Conservation (phyloP, 2,888 invertebrate species). For the Alsophila aescularia region DNA sequence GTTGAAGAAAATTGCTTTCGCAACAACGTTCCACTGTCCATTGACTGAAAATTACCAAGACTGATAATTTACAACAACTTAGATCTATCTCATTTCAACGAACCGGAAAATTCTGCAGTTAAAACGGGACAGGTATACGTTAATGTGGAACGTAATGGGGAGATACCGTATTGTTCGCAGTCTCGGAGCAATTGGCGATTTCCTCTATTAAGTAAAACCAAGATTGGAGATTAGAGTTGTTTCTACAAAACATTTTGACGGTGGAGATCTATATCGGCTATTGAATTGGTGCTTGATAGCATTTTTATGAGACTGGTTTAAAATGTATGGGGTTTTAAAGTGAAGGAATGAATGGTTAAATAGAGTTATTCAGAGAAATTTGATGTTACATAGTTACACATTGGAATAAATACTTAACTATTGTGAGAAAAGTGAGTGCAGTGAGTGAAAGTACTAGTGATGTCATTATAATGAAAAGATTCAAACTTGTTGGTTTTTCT, state of each 20-base stretch:
- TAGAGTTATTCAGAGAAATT: constrained; percentile 7
- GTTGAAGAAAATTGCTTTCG: constrained; percentile 29
- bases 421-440: too few relatives aligned
- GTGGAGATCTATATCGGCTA: constrained; percentile 49
- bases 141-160: constrained; percentile 2
- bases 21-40: constrained; percentile 3
- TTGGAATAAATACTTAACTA: too few relatives aligned
- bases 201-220: constrained; percentile 72
- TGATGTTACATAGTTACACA: not conserved
- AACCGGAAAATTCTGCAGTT: constrained; percentile 1
- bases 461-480: too few relatives aligned
- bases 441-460: too few relatives aligned
- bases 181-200: constrained; percentile 68
- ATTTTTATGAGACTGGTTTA: constrained; percentile 23
- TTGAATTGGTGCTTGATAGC: constrained; percentile 42
- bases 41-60: not conserved
- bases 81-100: constrained; percentile 6
- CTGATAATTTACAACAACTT: not conserved
- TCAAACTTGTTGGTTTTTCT: too few relatives aligned
- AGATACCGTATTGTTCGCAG: constrained; percentile 21
- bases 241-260: constrained; percentile 77
- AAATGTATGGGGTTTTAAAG: constrained; percentile 16
- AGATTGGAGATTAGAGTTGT: constrained; percentile 67
- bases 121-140: constrained; percentile 8
- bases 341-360: not conserved